Evolutionary conservation across 2,113 vertebrate genomes (phyloP).

Genomic region (Tyto alba): DNA sequence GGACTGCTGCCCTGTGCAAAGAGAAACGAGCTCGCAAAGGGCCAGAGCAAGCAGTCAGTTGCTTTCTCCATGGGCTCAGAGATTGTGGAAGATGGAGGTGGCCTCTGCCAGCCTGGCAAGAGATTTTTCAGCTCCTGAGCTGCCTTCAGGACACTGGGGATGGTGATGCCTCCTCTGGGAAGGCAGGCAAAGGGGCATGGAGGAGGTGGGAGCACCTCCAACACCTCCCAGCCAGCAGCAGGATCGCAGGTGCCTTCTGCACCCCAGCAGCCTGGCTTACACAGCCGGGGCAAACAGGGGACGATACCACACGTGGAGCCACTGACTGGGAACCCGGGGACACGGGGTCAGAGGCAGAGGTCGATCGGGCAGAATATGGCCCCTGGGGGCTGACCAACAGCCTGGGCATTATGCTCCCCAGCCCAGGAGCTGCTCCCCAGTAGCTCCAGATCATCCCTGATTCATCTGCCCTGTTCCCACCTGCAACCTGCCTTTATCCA

Average conservation of each 20-base stretch:
- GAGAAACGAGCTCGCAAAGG: background rate
- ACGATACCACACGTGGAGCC: rapidly evolving
- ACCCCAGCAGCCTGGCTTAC: background rate
- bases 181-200: background rate
- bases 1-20: background rate
- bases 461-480: background rate
- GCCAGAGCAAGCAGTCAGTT: background rate
- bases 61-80: background rate
- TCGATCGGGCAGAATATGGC: rapidly evolving
- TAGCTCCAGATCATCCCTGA: background rate
- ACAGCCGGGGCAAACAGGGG: background rate
- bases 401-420: background rate
- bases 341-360: rapidly evolving
- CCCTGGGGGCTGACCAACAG: background rate
- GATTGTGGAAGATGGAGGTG: background rate
- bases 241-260: background rate
- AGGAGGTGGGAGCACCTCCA: background rate
- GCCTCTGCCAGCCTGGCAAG: background rate
- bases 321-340: rapidly evolving
- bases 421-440: background rate
- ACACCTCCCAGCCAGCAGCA: background rate
- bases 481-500: no score
- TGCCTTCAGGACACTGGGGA: background rate
- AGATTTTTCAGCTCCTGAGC: background rate
- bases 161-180: background rate